Conservation (phyloP, 1,140 invertebrate species). For the Drosophila virilis region DNA sequence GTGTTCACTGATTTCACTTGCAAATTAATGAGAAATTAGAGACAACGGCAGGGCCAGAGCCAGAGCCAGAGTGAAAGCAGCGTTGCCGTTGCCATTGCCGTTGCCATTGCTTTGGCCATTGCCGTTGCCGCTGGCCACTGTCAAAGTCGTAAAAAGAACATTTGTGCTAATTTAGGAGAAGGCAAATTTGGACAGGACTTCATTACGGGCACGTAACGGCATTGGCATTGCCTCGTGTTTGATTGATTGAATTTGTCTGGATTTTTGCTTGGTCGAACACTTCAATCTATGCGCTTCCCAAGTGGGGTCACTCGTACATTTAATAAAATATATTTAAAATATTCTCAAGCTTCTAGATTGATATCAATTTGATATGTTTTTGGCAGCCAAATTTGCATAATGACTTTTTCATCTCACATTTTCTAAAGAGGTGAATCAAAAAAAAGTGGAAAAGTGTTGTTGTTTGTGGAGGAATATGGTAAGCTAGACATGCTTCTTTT, state of each 20-base stretch:
- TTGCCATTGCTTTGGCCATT: constrained; percentile 13
- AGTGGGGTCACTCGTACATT: constrained; percentile 38
- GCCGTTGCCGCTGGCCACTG: constrained; percentile 30
- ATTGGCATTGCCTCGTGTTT: constrained; percentile 75
- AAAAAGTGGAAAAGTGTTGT: too few relatives aligned
- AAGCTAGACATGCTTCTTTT: too few relatives aligned
- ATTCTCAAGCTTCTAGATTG: constrained; percentile 59
- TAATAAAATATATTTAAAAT: constrained; percentile 62
- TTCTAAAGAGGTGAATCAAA: not conserved
- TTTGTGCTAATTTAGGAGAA: constrained; percentile 83
- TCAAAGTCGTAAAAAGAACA: constrained; percentile 80
- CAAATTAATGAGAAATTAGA: constrained; percentile 84
- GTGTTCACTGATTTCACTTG: constrained; percentile 83
- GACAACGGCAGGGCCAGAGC: constrained; percentile 63
- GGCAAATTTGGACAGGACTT: constrained; percentile 82
- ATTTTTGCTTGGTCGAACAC: constrained; percentile 12
- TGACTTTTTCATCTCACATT: constrained; percentile 65
- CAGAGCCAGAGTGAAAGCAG: constrained; percentile 20
- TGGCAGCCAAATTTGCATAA: constrained; percentile 65
- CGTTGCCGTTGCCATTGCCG: constrained; percentile 22
- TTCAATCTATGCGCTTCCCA: constrained; percentile 5
- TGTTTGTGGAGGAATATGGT: too few relatives aligned
- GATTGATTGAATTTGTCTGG: constrained; percentile 80
- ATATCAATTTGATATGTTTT: constrained; percentile 74
- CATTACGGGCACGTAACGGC: constrained; percentile 78